These are phyloP conservation scores for Nerophis lumbriciformis DNA, from an alignment of 2,113 vertebrate genomes.

Conservation along the genomic window DNA sequence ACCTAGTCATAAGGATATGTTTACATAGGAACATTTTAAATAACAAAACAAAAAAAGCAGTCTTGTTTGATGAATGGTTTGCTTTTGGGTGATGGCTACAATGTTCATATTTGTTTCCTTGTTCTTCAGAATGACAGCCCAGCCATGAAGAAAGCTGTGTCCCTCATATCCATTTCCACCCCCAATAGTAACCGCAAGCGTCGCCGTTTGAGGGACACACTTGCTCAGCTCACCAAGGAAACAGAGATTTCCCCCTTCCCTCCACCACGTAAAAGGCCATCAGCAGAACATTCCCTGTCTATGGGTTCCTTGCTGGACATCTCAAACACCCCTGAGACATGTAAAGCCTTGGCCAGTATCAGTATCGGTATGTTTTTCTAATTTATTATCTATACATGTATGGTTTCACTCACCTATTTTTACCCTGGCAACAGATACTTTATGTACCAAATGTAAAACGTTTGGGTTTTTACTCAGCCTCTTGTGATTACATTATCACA, in stretches of 20 bases:
- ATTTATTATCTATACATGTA: too few species aligned
- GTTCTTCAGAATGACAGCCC: constrained; percentile 81
- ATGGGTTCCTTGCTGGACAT: constrained; percentile 92
- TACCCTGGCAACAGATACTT: neutral
- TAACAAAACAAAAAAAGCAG: too few species aligned
- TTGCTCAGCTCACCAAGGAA: constrained; percentile 89
- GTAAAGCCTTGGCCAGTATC: constrained; percentile 78
- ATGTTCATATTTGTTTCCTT: neutral
- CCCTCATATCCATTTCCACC: constrained; percentile 87
- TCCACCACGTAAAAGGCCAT: constrained; percentile 87
- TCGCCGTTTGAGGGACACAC: constrained; percentile 85
- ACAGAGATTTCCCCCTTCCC: constrained; percentile 89
- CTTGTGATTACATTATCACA: too few species aligned
- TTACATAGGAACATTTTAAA: too few species aligned
- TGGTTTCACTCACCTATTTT: too few species aligned
- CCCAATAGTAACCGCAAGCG: constrained; percentile 92
- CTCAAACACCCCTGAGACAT: constrained; percentile 91
- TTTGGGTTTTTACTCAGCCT: too few species aligned
- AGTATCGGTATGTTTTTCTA: neutral
- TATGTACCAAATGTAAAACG: neutral
- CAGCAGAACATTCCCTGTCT: constrained; percentile 89
- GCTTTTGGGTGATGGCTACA: too few species aligned
- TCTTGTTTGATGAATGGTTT: too few species aligned
- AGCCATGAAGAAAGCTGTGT: constrained; percentile 91
- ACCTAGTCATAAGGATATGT: too few species aligned